Percentiles rank a stretch among this genome's conserved stretches.
Conservation (phyloP, 2,797 vertebrate genomes). For the Spondyliosoma cantharus region DNA sequence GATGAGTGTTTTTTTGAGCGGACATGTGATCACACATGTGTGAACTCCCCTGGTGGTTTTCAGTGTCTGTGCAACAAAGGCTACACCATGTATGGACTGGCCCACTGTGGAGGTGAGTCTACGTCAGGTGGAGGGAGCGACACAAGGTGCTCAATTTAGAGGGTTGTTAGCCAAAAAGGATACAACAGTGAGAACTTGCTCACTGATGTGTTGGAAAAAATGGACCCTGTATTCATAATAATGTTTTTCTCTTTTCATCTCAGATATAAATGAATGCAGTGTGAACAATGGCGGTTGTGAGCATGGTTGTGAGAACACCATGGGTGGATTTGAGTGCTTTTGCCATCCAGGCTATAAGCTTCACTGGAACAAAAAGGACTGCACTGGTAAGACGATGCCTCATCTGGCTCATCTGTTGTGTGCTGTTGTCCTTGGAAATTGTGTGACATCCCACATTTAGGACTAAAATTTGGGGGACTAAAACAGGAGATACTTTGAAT, state of each 20-base stretch:
- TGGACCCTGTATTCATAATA: constrained; percentile 34
- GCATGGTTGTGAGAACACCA: constrained; percentile 91
- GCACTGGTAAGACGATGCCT: constrained; percentile 91
- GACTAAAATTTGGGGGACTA: constrained; percentile 65
- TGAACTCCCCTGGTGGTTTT: constrained; percentile 94
- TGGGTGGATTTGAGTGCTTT: constrained; percentile 91
- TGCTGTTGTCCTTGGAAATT: constrained; percentile 4
- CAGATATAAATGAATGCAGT: constrained; percentile 97
- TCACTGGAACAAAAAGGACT: constrained; percentile 99
- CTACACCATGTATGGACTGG: constrained; percentile 93
- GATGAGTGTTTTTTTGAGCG: constrained; percentile 98
- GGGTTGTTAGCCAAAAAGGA: constrained; percentile 11
- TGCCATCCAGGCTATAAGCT: constrained; percentile 92
- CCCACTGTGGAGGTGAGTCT: constrained; percentile 94
- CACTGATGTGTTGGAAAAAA: constrained; percentile 9
- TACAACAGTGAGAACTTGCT: constrained; percentile 4
- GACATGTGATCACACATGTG: constrained; percentile 95
- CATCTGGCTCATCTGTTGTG: constrained; percentile 56
- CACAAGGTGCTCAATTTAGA: constrained; percentile 38
- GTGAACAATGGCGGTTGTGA: constrained; percentile 96
- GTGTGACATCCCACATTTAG: constrained; percentile 33
- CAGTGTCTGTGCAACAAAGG: constrained; percentile 93
- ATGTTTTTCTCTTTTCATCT: constrained; percentile 45
- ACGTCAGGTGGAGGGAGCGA: constrained; percentile 19
- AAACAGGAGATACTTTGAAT: constrained; percentile 98